phyloP scores from a whole-genome alignment of 2,113 vertebrate genomes.

The Trematomus loennbergii region DNA sequence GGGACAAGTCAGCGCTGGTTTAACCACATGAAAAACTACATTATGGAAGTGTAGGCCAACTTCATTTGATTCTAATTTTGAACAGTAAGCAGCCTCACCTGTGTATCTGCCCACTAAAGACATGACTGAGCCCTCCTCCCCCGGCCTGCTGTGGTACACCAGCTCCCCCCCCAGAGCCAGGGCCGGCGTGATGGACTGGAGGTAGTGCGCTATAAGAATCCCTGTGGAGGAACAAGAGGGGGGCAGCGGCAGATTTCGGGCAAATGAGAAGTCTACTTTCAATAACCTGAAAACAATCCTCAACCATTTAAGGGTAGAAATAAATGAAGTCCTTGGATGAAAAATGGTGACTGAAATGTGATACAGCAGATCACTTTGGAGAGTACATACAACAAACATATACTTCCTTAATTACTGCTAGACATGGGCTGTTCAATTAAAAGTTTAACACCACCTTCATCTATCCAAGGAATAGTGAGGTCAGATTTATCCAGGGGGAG shows the following conservation, averaged over 20 bases:
- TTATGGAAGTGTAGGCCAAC: background rate
- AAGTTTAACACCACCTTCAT: too few species aligned
- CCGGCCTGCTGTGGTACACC: slow-evolving; percentile 88
- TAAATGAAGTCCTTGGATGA: background rate
- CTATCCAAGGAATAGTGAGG: too few species aligned
- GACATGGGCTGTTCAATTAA: too few species aligned
- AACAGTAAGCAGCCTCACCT: slow-evolving; percentile 55
- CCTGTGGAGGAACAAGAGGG: slow-evolving; percentile 69
- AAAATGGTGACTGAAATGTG: too few species aligned
- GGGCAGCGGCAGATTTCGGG: background rate
- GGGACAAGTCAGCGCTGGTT: background rate
- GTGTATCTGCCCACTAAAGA: slow-evolving; percentile 90
- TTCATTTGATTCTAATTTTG: background rate
- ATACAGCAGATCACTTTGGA: too few species aligned
- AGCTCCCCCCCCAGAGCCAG: slow-evolving; percentile 91
- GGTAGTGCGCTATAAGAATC: slow-evolving; percentile 88
- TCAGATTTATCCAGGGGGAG: too few species aligned
- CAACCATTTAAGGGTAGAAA: too few species aligned
- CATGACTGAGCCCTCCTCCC: slow-evolving; percentile 89
- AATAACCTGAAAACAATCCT: too few species aligned
- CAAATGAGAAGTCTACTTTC: background rate
- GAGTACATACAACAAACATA: too few species aligned
- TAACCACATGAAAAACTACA: background rate
- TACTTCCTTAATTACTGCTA: too few species aligned
- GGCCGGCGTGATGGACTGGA: slow-evolving; percentile 88